Evolutionary conservation across 2,797 vertebrate species (phyloP).

Genomic region (Crenichthys baileyi): DNA sequence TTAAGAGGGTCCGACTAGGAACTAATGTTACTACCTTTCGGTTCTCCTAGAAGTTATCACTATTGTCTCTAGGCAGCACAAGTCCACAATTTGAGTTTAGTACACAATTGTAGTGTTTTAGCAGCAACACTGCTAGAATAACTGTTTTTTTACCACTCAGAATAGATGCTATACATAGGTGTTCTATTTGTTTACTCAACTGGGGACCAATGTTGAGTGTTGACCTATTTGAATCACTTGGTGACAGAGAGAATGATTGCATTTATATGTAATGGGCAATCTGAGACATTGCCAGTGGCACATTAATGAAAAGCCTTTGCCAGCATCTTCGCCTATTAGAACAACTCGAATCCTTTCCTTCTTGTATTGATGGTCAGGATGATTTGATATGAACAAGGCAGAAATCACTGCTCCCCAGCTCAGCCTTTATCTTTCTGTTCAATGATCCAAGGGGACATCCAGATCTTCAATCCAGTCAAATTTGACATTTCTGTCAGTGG

Average conservation of each 20-base stretch:
- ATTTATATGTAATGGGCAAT: background rate
- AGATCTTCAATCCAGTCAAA: background rate
- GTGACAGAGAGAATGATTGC: background rate
- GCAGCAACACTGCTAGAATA: too few relatives aligned
- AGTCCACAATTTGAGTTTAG: too few relatives aligned
- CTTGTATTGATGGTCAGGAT: background rate
- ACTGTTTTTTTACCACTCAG: too few relatives aligned
- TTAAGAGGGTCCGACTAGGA: background rate
- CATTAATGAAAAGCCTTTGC: background rate
- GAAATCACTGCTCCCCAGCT: background rate
- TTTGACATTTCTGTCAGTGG: background rate
- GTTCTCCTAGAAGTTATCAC: background rate
- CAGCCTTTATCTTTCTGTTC: constrained; percentile 9
- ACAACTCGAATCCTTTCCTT: background rate
- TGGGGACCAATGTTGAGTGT: background rate
- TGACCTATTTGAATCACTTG: background rate
- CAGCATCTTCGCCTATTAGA: background rate
- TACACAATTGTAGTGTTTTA: too few relatives aligned
- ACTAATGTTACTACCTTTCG: background rate
- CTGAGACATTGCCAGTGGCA: background rate
- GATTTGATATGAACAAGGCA: background rate
- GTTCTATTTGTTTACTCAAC: background rate
- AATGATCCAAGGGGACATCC: background rate
- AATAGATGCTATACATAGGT: background rate
- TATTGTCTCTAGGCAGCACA: background rate